Evolutionary conservation across 2,888 invertebrate genomes (phyloP).

Genomic region (Perithous albicinctus): DNA sequence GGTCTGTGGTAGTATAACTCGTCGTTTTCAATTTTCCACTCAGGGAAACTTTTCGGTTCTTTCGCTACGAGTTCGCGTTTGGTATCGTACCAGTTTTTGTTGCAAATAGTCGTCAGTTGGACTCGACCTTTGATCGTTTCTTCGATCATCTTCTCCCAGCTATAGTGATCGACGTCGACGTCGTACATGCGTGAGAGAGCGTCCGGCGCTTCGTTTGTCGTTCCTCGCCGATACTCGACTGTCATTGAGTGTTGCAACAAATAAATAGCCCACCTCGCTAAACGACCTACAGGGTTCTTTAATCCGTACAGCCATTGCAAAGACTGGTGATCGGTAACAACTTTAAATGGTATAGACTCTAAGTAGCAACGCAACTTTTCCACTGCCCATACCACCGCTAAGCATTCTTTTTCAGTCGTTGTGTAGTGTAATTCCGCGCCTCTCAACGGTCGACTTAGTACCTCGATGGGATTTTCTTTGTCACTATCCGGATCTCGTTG

Average conservation of each 20-base stretch:
- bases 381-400: conserved; percentile 61
- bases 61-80: conserved; percentile 26
- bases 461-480: conserved; percentile 54
- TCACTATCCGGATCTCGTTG: conserved; percentile 51
- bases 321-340: conserved; percentile 60
- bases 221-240: conserved; percentile 55
- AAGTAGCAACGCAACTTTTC: conserved; percentile 58
- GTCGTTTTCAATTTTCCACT: conserved; percentile 49
- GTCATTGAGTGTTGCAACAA: conserved; percentile 47
- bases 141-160: conserved; percentile 43
- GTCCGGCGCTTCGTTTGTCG: conserved; percentile 62
- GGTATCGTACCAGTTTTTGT: conserved; percentile 50
- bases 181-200: conserved; percentile 59
- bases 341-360: conserved; percentile 44
- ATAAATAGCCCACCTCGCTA: conserved; percentile 64
- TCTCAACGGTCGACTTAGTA: conserved; percentile 57
- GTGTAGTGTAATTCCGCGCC: conserved; percentile 59
- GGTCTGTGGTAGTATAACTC: conserved; percentile 37
- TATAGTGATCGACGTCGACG: conserved; percentile 33
- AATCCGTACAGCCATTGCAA: conserved; percentile 49
- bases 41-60: conserved; percentile 28
- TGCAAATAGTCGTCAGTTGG: neutral
- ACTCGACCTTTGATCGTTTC: conserved; percentile 28
- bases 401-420: conserved; percentile 55
- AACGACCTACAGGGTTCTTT: conserved; percentile 40